These are phyloP conservation scores for Cotesia glomerata DNA, from an alignment of 1,140 invertebrate genomes.

Conservation along the genomic window DNA sequence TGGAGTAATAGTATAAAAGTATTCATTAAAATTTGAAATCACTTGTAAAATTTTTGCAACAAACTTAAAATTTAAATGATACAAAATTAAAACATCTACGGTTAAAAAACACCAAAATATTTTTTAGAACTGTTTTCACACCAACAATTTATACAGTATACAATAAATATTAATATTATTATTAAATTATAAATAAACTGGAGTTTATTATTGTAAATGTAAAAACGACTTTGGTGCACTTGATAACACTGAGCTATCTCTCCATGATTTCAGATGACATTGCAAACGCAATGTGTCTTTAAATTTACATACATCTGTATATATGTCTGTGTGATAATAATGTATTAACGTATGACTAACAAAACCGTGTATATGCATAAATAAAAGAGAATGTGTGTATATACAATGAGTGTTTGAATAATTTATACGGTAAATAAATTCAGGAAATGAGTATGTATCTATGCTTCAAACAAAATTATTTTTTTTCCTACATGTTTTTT, in stretches of 20 bases:
- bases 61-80: too few relatives aligned
- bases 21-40: too few relatives aligned
- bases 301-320: neutral
- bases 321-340: neutral
- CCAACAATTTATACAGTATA: too few relatives aligned
- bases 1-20: too few relatives aligned
- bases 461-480: neutral
- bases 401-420: neutral
- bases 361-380: neutral
- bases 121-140: too few relatives aligned
- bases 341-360: too few relatives aligned
- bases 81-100: too few relatives aligned
- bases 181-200: too few relatives aligned
- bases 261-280: neutral
- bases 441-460: neutral
- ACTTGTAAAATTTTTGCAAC: too few relatives aligned
- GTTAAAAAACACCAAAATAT: too few relatives aligned
- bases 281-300: neutral
- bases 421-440: neutral
- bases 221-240: neutral
- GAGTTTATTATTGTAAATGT: neutral
- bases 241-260: neutral
- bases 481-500: too few relatives aligned
- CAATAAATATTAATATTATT: too few relatives aligned
- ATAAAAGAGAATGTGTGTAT: neutral